These are phyloP conservation scores for Micrasema minimum DNA, from an alignment of 1,140 invertebrate species.

Conservation along the genomic window DNA sequence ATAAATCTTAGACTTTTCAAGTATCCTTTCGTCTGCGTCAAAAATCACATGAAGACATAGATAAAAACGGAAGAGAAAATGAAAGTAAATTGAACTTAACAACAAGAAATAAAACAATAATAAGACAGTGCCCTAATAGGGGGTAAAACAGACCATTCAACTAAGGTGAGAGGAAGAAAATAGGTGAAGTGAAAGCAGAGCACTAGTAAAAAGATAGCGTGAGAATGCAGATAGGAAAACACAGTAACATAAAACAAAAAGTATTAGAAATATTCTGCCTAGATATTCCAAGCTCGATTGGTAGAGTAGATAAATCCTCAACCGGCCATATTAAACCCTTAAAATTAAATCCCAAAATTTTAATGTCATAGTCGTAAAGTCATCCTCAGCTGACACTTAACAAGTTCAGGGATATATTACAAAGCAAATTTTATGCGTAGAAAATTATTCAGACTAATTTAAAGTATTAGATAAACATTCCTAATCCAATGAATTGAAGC, in stretches of 20 bases:
- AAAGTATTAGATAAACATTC: too few species aligned
- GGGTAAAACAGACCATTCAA: constrained; percentile 23
- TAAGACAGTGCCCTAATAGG: neutral
- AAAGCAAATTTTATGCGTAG: neutral
- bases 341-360: neutral
- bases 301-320: neutral
- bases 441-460: too few species aligned
- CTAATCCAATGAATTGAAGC: too few species aligned
- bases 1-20: too few species aligned
- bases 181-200: constrained; percentile 19
- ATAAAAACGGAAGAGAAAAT: too few species aligned
- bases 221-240: constrained; percentile 18
- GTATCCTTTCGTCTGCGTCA: too few species aligned
- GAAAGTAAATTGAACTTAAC: too few species aligned
- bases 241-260: neutral
- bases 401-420: neutral
- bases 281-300: neutral
- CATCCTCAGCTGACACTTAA: neutral
- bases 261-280: constrained; percentile 1
- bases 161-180: constrained; percentile 17
- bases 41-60: too few species aligned
- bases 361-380: neutral
- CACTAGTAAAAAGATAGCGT: constrained; percentile 26
- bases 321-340: neutral
- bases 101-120: too few species aligned